Percentiles rank a stretch among this genome's conserved stretches.
Conservation (phyloP, 2,888 invertebrate genomes). For the Eristalis tenax region DNA sequence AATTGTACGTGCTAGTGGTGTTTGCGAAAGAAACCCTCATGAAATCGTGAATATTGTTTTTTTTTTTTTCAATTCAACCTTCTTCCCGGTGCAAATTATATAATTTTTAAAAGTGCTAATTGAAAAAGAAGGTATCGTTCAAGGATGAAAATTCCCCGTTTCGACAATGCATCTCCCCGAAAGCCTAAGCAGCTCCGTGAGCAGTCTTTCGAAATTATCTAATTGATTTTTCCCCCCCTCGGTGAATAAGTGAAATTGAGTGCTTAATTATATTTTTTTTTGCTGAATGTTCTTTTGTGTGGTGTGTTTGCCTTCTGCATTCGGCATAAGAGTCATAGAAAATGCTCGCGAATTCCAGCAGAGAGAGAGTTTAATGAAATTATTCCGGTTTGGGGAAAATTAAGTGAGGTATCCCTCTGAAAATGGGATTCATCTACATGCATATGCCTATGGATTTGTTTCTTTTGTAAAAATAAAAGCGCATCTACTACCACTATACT, state of each 20-base stretch:
- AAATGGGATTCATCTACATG: constrained; percentile 37
- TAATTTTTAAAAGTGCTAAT: constrained; percentile 48
- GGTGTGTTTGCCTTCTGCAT: neutral
- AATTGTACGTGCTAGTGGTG: constrained; percentile 9
- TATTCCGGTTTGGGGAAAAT: constrained; percentile 20
- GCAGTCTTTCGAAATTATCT: constrained; percentile 18
- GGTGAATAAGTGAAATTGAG: neutral
- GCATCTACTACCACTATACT: constrained; percentile 32
- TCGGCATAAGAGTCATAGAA: neutral
- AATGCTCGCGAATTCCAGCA: constrained; percentile 13
- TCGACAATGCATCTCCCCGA: neutral
- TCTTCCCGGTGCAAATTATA: constrained; percentile 53
- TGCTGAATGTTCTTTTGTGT: neutral
- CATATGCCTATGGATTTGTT: constrained; percentile 41
- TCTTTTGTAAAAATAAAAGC: constrained; percentile 52
- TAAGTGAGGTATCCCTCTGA: constrained; percentile 38
- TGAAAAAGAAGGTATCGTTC: neutral
- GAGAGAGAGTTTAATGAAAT: constrained; percentile 10
- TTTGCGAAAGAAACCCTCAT: neutral
- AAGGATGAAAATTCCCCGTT: neutral
- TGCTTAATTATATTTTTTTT: constrained; percentile 1
- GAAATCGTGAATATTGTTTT: constrained; percentile 8
- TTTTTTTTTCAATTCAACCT: neutral
- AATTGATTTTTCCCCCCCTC: constrained; percentile 47
- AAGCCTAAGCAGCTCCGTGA: neutral